These are phyloP conservation scores for Aeoliscus strigatus DNA, from an alignment of 2,797 vertebrate species.

Conservation along the genomic window DNA sequence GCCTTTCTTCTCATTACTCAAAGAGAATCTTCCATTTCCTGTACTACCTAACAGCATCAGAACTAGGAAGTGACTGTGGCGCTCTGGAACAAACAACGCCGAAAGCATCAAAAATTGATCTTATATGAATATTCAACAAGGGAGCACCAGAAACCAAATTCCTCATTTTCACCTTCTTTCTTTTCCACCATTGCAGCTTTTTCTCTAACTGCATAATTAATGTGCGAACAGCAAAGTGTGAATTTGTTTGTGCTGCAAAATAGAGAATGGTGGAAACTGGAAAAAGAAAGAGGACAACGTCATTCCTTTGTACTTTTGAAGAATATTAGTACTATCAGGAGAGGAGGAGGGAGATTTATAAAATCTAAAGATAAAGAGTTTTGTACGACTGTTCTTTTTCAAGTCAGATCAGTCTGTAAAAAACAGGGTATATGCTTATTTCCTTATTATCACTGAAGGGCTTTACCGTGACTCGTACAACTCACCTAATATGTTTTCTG, in stretches of 20 bases:
- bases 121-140: constrained; percentile 87
- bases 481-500: too few relatives aligned
- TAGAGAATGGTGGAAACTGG: constrained; percentile 66
- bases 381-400: constrained; percentile 3
- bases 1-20: constrained; percentile 59
- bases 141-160: constrained; percentile 65
- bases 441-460: too few relatives aligned
- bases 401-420: too few relatives aligned
- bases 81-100: constrained; percentile 83
- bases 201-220: constrained; percentile 89
- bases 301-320: constrained; percentile 46
- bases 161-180: constrained; percentile 86
- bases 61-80: constrained; percentile 74
- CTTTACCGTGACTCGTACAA: too few relatives aligned
- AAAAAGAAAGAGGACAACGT: constrained; percentile 41
- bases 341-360: constrained; percentile 15
- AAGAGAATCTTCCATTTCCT: constrained; percentile 67
- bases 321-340: constrained; percentile 31
- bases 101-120: constrained; percentile 80
- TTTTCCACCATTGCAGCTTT: constrained; percentile 79
- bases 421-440: too few relatives aligned
- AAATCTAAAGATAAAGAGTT: constrained; percentile 9
- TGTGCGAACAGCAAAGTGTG: constrained; percentile 77
- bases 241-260: constrained; percentile 78
- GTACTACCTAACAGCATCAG: constrained; percentile 70